phyloP scores from a whole-genome alignment of 2,797 vertebrate species.

The Sebastes taczanowskii region DNA sequence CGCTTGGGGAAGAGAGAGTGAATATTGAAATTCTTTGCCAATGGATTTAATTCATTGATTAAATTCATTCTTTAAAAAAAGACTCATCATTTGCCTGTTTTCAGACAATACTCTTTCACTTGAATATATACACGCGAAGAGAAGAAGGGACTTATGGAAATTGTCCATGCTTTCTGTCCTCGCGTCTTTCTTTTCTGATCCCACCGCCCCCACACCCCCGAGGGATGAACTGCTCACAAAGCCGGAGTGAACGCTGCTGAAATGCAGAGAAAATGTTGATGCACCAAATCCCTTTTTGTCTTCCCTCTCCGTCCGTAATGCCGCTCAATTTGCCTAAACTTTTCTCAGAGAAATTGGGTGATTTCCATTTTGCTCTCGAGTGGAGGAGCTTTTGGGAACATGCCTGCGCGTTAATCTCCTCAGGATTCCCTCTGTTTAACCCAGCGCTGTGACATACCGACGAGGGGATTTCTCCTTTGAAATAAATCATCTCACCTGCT shows the following conservation, averaged over 20 bases:
- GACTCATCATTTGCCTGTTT: slow-evolving; percentile 27
- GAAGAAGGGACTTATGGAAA: slow-evolving; percentile 47
- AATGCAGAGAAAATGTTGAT: slow-evolving; percentile 58
- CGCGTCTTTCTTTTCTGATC: slow-evolving; percentile 36
- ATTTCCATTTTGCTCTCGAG: slow-evolving; percentile 66
- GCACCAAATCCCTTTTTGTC: slow-evolving; percentile 54
- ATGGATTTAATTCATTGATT: not conserved
- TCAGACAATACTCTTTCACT: slow-evolving; percentile 23
- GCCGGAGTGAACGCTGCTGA: slow-evolving; percentile 42
- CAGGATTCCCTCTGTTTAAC: slow-evolving; percentile 51
- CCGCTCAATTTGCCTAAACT: slow-evolving; percentile 62
- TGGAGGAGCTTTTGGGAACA: slow-evolving; percentile 47
- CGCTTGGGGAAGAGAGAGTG: slow-evolving; percentile 9
- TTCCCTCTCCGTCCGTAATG: slow-evolving; percentile 32
- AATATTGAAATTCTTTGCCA: slow-evolving; percentile 6
- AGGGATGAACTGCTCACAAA: slow-evolving; percentile 51
- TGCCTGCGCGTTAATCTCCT: slow-evolving; percentile 60
- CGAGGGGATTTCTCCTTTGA: slow-evolving; percentile 26
- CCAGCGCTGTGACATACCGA: slow-evolving; percentile 27
- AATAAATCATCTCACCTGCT: slow-evolving; percentile 51
- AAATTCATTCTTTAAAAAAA: not conserved
- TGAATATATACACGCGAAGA: slow-evolving; percentile 16
- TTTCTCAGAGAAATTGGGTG: slow-evolving; percentile 66
- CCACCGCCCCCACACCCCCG: not conserved
- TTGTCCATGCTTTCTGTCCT: slow-evolving; percentile 35